Evolutionary conservation across 1,140 invertebrate species (phyloP).

Genomic region (Saccostrea echinata): DNA sequence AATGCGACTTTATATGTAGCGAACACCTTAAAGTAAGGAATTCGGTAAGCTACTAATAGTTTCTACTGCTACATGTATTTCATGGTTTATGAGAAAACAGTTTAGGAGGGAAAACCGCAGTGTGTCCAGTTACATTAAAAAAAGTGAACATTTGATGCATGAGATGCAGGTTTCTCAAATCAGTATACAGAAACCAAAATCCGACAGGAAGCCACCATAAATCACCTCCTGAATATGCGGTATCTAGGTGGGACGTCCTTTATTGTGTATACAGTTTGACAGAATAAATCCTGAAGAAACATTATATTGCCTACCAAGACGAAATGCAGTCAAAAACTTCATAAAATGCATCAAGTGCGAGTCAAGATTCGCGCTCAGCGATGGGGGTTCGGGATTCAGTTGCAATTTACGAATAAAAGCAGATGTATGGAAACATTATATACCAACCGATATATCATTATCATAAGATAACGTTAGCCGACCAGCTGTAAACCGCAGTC

Average conservation of each 20-base stretch:
- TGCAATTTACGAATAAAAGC: constrained; percentile 29
- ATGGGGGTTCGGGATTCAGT: constrained; percentile 14
- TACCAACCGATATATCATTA: constrained; percentile 35
- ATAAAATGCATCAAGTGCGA: constrained; percentile 31
- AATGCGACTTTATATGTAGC: no score
- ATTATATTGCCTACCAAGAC: constrained; percentile 31
- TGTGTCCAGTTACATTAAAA: constrained; percentile 33
- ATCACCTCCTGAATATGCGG: constrained; percentile 4
- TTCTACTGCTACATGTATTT: no score
- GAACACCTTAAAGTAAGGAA: no score
- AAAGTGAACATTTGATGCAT: background rate
- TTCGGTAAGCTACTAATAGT: no score
- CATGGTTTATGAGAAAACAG: background rate
- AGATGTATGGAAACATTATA: constrained; percentile 33
- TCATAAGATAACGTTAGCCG: constrained; percentile 7
- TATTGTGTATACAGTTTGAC: constrained; percentile 7
- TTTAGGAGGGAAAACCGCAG: background rate
- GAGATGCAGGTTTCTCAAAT: constrained; percentile 30
- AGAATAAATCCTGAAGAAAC: constrained; percentile 30
- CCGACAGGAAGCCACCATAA: background rate
- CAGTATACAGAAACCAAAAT: constrained; percentile 7
- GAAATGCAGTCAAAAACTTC: constrained; percentile 28
- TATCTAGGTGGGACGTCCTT: constrained; percentile 21
- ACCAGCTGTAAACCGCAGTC: constrained; percentile 15
- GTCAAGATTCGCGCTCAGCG: constrained; percentile 12